These are phyloP conservation scores for Lottia gigantea DNA, from an alignment of 2,888 invertebrate species.

Conservation along the genomic window DNA sequence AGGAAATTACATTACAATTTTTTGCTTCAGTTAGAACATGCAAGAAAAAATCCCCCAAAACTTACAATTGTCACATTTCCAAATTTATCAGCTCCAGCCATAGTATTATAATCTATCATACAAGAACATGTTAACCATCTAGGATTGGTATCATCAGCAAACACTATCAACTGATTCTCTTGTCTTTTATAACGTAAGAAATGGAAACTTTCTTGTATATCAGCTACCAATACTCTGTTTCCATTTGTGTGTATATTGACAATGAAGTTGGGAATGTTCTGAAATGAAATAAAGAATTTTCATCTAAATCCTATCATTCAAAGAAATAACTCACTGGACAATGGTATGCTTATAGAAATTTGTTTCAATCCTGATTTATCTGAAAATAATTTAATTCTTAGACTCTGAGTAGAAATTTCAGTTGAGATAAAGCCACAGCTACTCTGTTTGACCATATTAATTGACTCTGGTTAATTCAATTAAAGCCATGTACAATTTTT, in stretches of 20 bases:
- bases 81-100: slow-evolving; percentile 97
- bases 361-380: neutral
- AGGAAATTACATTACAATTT: no score
- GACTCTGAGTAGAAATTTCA: neutral
- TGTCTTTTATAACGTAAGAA: slow-evolving; percentile 93
- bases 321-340: no score
- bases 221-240: slow-evolving; percentile 92
- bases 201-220: slow-evolving; percentile 93
- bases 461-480: no score
- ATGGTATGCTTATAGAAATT: neutral
- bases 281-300: slow-evolving; percentile 32
- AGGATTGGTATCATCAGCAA: slow-evolving; percentile 98
- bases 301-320: no score
- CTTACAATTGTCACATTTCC: slow-evolving; percentile 91
- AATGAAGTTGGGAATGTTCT: slow-evolving; percentile 95
- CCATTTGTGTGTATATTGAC: slow-evolving; percentile 94
- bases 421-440: no score
- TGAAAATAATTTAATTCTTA: neutral
- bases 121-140: slow-evolving; percentile 94
- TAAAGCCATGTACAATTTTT: neutral
- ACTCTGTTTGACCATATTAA: no score
- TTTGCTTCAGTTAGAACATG: no score
- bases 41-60: slow-evolving; percentile 28
- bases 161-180: slow-evolving; percentile 97
- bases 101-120: slow-evolving; percentile 94